A percentile compares a stretch with the other conserved stretches of the same genome.
phyloP scores from a whole-genome alignment of 2,888 invertebrate genomes.

The Drosophila limbata region DNA sequence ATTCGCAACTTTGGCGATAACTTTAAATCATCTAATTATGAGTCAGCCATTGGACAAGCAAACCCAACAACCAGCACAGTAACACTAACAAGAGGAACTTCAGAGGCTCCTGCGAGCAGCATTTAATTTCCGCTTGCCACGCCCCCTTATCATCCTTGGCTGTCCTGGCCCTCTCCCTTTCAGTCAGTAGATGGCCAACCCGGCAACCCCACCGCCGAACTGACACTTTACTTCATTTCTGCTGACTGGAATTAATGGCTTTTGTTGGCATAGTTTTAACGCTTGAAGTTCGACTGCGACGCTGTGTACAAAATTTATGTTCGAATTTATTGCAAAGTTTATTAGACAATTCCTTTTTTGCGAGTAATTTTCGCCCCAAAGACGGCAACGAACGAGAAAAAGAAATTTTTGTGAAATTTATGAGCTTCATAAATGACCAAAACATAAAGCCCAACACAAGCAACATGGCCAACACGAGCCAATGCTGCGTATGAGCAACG shows the following conservation, averaged over 20 bases:
- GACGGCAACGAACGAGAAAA: constrained; percentile 35
- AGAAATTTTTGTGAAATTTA: constrained; percentile 75
- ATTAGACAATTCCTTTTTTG: constrained; percentile 72
- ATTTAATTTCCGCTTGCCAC: constrained; percentile 68
- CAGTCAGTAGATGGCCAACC: background rate
- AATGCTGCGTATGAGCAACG: constrained; percentile 76
- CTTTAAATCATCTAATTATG: constrained; percentile 83
- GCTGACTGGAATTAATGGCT: constrained; percentile 82
- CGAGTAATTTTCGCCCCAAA: constrained; percentile 68
- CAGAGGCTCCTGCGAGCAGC: constrained; percentile 50
- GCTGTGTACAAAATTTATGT: constrained; percentile 76
- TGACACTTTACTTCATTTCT: constrained; percentile 80
- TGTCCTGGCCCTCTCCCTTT: constrained; percentile 2
- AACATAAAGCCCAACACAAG: constrained; percentile 60
- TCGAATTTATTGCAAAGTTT: constrained; percentile 81
- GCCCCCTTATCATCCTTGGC: background rate
- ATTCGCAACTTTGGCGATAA: constrained; percentile 79
- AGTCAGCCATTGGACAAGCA: constrained; percentile 65
- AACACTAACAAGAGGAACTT: constrained; percentile 14
- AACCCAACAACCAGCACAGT: constrained; percentile 15
- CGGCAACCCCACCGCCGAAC: constrained; percentile 29
- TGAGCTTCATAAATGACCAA: constrained; percentile 81
- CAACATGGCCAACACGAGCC: constrained; percentile 20
- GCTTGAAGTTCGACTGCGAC: constrained; percentile 70
- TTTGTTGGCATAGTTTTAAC: constrained; percentile 81